Base-by-base conservation (phyloP, 2,113 vertebrate species). In the Hippocampus guttulatus region DNA sequence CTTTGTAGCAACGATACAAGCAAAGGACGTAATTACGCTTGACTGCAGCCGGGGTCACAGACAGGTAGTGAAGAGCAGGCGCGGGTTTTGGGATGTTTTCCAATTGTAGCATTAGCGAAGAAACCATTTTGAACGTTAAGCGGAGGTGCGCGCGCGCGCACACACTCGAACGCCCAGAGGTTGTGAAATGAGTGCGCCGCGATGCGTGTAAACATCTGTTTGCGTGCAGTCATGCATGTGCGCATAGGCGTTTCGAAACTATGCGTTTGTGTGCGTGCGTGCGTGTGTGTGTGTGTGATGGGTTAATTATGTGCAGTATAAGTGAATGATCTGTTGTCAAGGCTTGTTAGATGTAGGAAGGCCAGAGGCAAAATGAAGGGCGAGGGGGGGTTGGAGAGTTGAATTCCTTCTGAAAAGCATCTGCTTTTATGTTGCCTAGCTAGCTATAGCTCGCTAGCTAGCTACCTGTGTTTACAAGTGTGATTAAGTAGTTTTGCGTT, bases 291-390 rank as follows among this genome's bases (percentile, higher is more conserved):
- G 75, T 86, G 78, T 81, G 88, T 90, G 88, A 90, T 85, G 85
- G 85, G 87, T 90, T 93, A 90, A 92, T 92, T 91, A 92, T 88
- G 85, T 79, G 80, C 76, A 84, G 85, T 89, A 88, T 82, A 91
- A 88, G 85, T 87, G 86, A 90, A 89, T 85, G 84, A 89, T 90
- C 83, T 87, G 86, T 89, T 89, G 87, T 92, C 90, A 91, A 89
- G 87, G 84, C 83, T 86, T 88, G 86, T 91, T 89, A 91, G 89
- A 86, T 88, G 84, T 87, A 81, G 77, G 86, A 89, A 87, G 85
- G 88, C 92, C 84, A 81, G 85, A 91, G 91, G 92, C 87, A 67
- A 84, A 52, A 43, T 73, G 84, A 81, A 74, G 62, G 15, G 73
- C 70, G 73, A 64, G 77, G 84, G 82, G 27, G 84, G 83, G 81